A percentile compares a stretch with the other conserved stretches of the same genome.
phyloP scores from a whole-genome alignment of 1,140 invertebrate genomes.

The Prorops nasuta region DNA sequence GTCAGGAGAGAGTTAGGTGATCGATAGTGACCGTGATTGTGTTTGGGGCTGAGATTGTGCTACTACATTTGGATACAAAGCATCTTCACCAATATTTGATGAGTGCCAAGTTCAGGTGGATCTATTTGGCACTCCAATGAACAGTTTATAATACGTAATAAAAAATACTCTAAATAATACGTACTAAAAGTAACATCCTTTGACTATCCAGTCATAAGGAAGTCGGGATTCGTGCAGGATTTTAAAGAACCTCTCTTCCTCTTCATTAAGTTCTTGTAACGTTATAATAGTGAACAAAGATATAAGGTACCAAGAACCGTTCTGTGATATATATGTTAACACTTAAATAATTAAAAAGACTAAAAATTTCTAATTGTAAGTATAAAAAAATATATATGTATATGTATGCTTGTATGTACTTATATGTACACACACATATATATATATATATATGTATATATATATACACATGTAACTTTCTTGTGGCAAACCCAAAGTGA shows the following conservation, averaged over 20 bases:
- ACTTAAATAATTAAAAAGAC: constrained; percentile 57
- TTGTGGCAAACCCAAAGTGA: constrained; percentile 30
- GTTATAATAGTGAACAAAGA: constrained; percentile 48
- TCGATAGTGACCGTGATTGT: constrained; percentile 36
- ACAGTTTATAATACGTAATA: constrained; percentile 38
- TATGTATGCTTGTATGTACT: no score
- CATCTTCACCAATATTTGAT: no score
- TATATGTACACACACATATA: no score
- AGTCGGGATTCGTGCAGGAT: constrained; percentile 41
- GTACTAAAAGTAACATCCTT: constrained; percentile 37
- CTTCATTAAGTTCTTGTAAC: constrained; percentile 47
- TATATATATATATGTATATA: constrained; percentile 53
- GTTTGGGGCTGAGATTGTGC: constrained; percentile 36
- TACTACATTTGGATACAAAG: no score
- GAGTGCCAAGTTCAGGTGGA: no score
- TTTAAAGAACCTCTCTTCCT: constrained; percentile 45
- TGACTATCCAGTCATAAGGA: constrained; percentile 29
- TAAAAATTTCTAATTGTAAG: constrained; percentile 54
- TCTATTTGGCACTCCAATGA: constrained; percentile 40
- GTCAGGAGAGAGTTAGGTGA: constrained; percentile 32
- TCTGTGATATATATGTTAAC: constrained; percentile 59
- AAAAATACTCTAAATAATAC: constrained; percentile 25
- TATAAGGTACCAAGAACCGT: constrained; percentile 59
- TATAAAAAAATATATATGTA: no score
- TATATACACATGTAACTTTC: no score